Conservation (phyloP, 2,888 invertebrate genomes). For the Meganola albula region DNA sequence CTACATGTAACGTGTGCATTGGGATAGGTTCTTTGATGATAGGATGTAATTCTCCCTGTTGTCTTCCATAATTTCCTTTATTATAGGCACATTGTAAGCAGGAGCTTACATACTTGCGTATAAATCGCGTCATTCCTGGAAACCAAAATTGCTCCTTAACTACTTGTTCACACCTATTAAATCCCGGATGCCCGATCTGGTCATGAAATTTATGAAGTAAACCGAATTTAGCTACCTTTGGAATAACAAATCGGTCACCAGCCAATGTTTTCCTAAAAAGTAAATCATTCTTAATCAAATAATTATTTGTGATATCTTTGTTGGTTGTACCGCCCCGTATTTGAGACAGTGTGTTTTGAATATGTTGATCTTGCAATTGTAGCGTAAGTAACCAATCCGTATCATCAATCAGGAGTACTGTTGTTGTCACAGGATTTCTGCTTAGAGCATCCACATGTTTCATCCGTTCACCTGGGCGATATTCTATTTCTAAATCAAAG, state of each 20-base stretch:
- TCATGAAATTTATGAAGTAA: conserved; percentile 6
- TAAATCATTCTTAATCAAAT: not conserved
- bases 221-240: not conserved
- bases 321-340: too few relatives aligned
- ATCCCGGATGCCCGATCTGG: not conserved
- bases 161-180: not conserved
- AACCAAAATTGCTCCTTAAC: conserved; percentile 48
- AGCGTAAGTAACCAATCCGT: conserved; percentile 4
- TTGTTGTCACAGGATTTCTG: not conserved
- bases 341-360: too few relatives aligned
- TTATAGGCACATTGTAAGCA: conserved; percentile 18
- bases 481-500: conserved; percentile 3
- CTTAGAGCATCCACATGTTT: conserved; percentile 3
- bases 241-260: conserved; percentile 3
- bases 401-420: not conserved
- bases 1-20: conserved; percentile 23
- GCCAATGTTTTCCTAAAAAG: conserved; percentile 1
- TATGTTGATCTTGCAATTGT: not conserved
- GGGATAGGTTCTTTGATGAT: conserved; percentile 15
- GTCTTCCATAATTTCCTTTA: conserved; percentile 19
- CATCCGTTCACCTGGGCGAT: conserved; percentile 3
- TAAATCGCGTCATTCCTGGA: conserved; percentile 40
- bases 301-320: not conserved
- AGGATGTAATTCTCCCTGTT: conserved; percentile 23
- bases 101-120: conserved; percentile 39